These are phyloP conservation scores for Drosophila buzzatii DNA, from an alignment of 2,888 invertebrate species.

Conservation along the genomic window DNA sequence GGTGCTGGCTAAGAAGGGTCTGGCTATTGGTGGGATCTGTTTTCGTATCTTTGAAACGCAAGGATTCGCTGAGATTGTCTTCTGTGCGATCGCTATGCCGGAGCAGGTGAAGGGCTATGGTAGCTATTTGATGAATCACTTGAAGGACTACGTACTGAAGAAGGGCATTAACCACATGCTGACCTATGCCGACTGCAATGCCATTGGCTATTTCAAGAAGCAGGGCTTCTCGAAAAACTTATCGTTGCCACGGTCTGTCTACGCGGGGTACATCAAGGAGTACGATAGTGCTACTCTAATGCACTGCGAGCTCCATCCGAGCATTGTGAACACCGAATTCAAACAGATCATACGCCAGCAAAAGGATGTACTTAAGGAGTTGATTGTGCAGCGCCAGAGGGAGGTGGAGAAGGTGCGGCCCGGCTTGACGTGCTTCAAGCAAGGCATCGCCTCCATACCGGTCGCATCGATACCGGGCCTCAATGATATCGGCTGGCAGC, in stretches of 20 bases:
- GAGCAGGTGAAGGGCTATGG: slow-evolving; percentile 99
- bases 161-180: slow-evolving; percentile 96
- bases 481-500: slow-evolving; percentile 93
- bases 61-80: slow-evolving; percentile 99
- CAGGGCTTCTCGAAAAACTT: slow-evolving; percentile 99
- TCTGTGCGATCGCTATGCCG: slow-evolving; percentile 97
- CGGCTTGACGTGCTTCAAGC: slow-evolving; percentile 95
- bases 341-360: slow-evolving; percentile 91
- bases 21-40: slow-evolving; percentile 98
- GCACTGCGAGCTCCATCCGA: slow-evolving; percentile 98
- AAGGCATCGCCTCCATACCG: slow-evolving; percentile 93
- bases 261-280: slow-evolving; percentile 97
- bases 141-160: slow-evolving; percentile 97
- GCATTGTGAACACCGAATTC: slow-evolving; percentile 96
- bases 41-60: slow-evolving; percentile 96
- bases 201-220: slow-evolving; percentile 96
- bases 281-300: slow-evolving; percentile 98
- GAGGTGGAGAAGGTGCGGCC: slow-evolving; percentile 92
- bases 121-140: slow-evolving; percentile 98
- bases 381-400: slow-evolving; percentile 94
- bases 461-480: slow-evolving; percentile 95
- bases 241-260: slow-evolving; percentile 91
- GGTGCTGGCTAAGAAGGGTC: slow-evolving; percentile 92
- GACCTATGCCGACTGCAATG: slow-evolving; percentile 98
- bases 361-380: slow-evolving; percentile 90